Evolutionary conservation across 2,797 vertebrate species (phyloP), one percentile per base, ranked within the genome.

Genomic region (Sebastes iracundus): DNA sequence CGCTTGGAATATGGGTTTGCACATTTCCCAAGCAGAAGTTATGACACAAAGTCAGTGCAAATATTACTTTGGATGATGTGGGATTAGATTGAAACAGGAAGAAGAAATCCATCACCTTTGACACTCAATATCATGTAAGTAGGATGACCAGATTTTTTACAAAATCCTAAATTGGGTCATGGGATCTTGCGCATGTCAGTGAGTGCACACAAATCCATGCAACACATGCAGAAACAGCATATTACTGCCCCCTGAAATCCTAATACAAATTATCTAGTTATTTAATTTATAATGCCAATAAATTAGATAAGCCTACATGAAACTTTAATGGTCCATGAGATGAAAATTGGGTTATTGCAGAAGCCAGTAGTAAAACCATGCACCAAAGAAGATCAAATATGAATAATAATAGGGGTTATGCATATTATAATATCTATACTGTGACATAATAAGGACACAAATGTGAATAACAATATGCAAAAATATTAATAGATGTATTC

Each of bases 131-230:
- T 78, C 79, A 87, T 90, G 81, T 89, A 86, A 91, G 87, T 79
- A 86, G 89, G 77, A 91, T 88, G 87, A 80, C 83, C 85, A 88
- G 80, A 89, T 87, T 92, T 63, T 75, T 75, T 76, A 22, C 70
- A 89, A 90, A 87, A 87, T 86, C 81, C 86, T 74, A 66, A 92
- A 87, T 74, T 91, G 80, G 88, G 87, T 88, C 90, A 92, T 73
- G 71, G 66, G 65, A 85, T 73, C 82, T 79, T 73, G 60, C 3
- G n/a, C 28, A 79, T 49, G 75, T 82, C 58, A 62, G 14, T 61
- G 68, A 80, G 59, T 60, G 65, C 61, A 65, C 42, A 72, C 79
- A 84, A 87, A 79, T 82, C 64, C 33, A 66, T 4, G 33, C 70
- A 76, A 65, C 60, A 65, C 78, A 69, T 66, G 56, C 79, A 75